Percentiles rank a stretch among this genome's conserved stretches.
Evolutionary conservation across 1,140 invertebrate genomes (phyloP).

Genomic region (Leucophenga varia): DNA sequence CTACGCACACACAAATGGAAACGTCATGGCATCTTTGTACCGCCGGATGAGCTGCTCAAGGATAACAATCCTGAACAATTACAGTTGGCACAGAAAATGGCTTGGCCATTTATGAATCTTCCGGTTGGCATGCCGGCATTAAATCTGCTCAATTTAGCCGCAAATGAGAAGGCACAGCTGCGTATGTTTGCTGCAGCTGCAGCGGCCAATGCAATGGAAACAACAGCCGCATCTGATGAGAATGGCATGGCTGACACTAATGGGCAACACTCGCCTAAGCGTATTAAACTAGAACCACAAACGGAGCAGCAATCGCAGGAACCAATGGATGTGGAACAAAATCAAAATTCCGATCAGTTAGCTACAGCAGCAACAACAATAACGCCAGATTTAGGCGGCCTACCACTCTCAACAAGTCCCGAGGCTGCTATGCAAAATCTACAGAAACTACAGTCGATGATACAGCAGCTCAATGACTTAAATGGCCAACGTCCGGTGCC

Average conservation of each 20-base stretch:
- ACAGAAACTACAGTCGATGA: constrained; percentile 88
- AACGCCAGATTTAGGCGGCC: constrained; percentile 7
- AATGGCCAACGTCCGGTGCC: constrained; percentile 63
- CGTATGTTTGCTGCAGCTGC: constrained; percentile 21
- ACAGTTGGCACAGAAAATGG: constrained; percentile 37
- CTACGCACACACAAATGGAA: constrained; percentile 87
- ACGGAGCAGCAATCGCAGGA: constrained; percentile 14
- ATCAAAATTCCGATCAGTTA: too few species aligned
- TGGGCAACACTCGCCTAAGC: too few species aligned
- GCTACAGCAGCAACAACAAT: background rate
- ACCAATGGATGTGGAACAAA: constrained; percentile 25
- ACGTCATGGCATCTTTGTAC: constrained; percentile 70
- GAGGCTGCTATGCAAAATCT: constrained; percentile 69
- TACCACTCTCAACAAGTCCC: constrained; percentile 34
- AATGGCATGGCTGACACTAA: constrained; percentile 27
- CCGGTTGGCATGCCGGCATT: constrained; percentile 64
- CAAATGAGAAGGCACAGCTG: constrained; percentile 32
- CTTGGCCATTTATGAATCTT: constrained; percentile 58
- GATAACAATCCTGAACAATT: constrained; percentile 39
- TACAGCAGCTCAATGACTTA: constrained; percentile 81
- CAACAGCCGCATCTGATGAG: constrained; percentile 44
- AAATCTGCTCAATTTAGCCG: constrained; percentile 66
- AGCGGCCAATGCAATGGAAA: constrained; percentile 19
- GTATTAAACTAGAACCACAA: too few species aligned
- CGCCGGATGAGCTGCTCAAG: constrained; percentile 60